These are phyloP conservation scores for Patella caerulea DNA, from an alignment of 2,888 invertebrate genomes.

Conservation along the genomic window DNA sequence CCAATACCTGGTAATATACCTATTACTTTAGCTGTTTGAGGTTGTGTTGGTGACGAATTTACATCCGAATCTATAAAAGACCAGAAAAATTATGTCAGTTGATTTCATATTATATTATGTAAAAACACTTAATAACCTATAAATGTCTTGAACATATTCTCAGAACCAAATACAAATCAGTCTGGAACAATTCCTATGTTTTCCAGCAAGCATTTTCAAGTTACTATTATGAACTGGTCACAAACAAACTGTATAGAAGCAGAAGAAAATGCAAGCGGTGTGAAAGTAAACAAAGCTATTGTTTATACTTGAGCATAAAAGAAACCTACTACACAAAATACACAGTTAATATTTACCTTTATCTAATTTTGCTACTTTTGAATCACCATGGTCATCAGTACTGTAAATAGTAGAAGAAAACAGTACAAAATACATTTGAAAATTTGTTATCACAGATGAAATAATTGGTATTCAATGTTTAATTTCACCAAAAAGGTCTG, in stretches of 20 bases:
- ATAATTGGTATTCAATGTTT: too few species aligned
- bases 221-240: too few species aligned
- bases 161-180: too few species aligned
- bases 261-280: too few species aligned
- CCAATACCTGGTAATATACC: slow-evolving; percentile 59
- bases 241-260: too few species aligned
- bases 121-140: background rate
- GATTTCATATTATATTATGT: background rate
- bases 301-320: too few species aligned
- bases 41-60: background rate
- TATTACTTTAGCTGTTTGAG: slow-evolving; percentile 45
- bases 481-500: too few species aligned
- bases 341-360: background rate
- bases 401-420: background rate
- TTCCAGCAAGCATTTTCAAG: too few species aligned
- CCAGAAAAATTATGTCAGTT: background rate
- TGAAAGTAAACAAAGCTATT: too few species aligned
- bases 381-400: slow-evolving; percentile 4
- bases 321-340: background rate
- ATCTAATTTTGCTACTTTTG: background rate
- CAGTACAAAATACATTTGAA: too few species aligned
- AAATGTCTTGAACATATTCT: background rate
- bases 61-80: background rate
- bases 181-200: background rate
- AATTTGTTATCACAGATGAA: too few species aligned